Evolutionary conservation across 2,888 invertebrate genomes (phyloP).

Genomic region (Cephalotes varians): DNA sequence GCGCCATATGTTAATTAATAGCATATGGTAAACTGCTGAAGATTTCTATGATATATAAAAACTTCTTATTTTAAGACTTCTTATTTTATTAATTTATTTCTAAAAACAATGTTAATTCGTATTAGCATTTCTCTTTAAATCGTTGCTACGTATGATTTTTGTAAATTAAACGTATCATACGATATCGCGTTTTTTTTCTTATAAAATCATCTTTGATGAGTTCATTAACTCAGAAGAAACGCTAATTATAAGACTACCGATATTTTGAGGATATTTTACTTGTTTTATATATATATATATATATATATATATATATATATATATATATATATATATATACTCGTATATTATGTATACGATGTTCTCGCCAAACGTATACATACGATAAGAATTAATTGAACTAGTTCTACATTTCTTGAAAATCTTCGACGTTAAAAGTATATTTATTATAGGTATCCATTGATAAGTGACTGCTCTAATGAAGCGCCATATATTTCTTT

Average conservation of each 20-base stretch:
- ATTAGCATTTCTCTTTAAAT: conserved; percentile 3
- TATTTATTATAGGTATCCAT: not conserved
- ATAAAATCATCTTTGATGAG: not conserved
- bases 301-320: not conserved
- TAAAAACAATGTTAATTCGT: not conserved
- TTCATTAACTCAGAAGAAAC: conserved; percentile 1
- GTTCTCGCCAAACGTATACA: not conserved
- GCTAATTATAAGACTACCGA: not conserved
- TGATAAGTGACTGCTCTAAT: not conserved
- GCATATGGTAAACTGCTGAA: not conserved
- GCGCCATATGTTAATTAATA: conserved; percentile 17
- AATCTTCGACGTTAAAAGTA: not conserved
- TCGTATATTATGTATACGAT: not conserved
- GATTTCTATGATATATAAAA: not conserved
- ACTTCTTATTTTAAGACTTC: not conserved
- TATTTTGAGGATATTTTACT: not conserved
- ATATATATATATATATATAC: not conserved
- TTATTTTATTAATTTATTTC: not conserved
- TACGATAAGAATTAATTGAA: conserved; percentile 5
- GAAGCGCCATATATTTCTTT: conserved; percentile 14
- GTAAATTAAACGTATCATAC: not conserved
- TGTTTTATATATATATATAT: not conserved
- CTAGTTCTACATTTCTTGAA: not conserved
- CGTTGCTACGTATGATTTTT: not conserved
- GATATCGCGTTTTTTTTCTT: not conserved